phyloP scores from a whole-genome alignment of 2,113 vertebrate genomes.

The Platysternon megacephalum region DNA sequence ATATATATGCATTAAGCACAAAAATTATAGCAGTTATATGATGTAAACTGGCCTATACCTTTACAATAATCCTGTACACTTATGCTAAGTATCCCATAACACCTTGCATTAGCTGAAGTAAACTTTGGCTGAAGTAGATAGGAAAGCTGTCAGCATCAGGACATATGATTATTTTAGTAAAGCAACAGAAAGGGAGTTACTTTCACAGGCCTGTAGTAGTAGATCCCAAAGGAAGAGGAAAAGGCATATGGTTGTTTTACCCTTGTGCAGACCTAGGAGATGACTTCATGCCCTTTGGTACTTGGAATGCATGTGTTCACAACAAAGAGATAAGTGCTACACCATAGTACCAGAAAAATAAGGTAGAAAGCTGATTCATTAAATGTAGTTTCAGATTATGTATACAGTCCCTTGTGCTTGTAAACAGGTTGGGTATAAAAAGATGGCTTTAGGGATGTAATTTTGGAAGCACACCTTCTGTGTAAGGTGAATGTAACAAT shows the following conservation, averaged over 20 bases:
- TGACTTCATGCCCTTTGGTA: not conserved
- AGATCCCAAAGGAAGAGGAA: not conserved
- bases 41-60: not conserved
- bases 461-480: too few relatives aligned
- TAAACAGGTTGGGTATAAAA: too few relatives aligned
- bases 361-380: too few relatives aligned
- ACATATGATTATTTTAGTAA: not conserved
- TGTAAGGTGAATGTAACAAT: too few relatives aligned
- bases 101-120: not conserved
- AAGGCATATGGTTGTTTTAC: not conserved
- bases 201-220: not conserved
- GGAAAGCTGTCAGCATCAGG: not conserved
- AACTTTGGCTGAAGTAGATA: not conserved
- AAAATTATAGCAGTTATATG: not conserved
- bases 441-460: too few relatives aligned
- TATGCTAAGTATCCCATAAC: not conserved
- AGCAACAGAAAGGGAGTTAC: not conserved
- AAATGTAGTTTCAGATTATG: too few relatives aligned
- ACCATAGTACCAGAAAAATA: too few relatives aligned
- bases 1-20: too few relatives aligned
- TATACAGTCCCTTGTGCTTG: too few relatives aligned
- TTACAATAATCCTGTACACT: not conserved
- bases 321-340: too few relatives aligned
- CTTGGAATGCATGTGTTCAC: too few relatives aligned
- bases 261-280: not conserved